A percentile compares a stretch with the other conserved stretches of the same genome.
phyloP scores from a whole-genome alignment of 2,113 vertebrate genomes.

The Chelonoidis abingdonii region DNA sequence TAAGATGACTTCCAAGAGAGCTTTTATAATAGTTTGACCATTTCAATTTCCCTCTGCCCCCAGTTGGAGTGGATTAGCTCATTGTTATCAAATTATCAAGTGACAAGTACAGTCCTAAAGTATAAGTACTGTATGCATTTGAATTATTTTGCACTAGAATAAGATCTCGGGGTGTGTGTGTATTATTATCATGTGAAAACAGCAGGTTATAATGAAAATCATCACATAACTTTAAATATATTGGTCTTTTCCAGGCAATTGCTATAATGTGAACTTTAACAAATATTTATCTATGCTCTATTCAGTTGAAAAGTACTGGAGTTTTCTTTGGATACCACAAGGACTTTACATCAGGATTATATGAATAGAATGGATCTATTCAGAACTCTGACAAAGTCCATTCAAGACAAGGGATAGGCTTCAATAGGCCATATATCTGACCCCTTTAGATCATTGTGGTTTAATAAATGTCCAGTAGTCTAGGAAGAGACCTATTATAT shows the following conservation, averaged over 20 bases:
- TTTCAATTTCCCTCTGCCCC: neutral
- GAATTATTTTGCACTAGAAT: neutral
- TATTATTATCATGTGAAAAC: neutral
- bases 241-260: neutral
- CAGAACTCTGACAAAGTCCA: neutral
- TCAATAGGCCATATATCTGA: neutral
- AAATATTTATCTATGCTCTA: neutral
- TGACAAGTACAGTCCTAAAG: too few species aligned
- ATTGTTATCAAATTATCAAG: neutral
- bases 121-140: neutral
- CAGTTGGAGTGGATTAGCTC: neutral
- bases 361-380: neutral
- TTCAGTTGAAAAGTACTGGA: neutral
- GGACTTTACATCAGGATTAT: neutral
- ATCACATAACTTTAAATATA: neutral
- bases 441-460: neutral
- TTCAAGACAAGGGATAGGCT: neutral
- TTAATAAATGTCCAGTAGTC: neutral
- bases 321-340: neutral
- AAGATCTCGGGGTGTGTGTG: neutral
- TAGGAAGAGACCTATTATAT: neutral
- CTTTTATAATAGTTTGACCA: fast-evolving
- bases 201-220: neutral
- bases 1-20: neutral
- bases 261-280: neutral